These are phyloP conservation scores for Lathamus discolor DNA, from an alignment of 2,113 vertebrate genomes.

Conservation along the genomic window DNA sequence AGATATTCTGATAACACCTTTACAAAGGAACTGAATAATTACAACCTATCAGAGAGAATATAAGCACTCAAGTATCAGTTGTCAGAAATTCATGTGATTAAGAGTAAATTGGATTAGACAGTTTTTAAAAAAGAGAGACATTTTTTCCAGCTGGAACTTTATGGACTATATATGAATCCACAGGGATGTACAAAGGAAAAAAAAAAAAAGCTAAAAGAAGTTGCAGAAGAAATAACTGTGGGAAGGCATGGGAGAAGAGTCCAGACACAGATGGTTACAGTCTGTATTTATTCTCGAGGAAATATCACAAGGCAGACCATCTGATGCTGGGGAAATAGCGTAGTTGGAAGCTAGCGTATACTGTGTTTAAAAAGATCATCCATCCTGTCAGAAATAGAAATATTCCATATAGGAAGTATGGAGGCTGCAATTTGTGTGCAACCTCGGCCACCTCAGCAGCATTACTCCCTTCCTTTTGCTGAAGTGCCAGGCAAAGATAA, in stretches of 20 bases:
- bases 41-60: background rate
- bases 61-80: background rate
- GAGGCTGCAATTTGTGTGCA: background rate
- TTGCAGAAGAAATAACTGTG: background rate
- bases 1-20: background rate
- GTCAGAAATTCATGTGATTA: background rate
- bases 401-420: background rate
- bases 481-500: background rate
- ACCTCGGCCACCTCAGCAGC: background rate
- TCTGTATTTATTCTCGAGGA: constrained; percentile 4
- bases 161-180: background rate
- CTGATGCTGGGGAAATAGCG: constrained; percentile 4
- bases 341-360: background rate
- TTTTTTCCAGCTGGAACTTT: background rate
- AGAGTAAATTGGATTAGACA: background rate
- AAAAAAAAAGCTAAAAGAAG: background rate
- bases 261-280: constrained; percentile 30
- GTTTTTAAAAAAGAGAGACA: background rate
- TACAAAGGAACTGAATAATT: constrained; percentile 13
- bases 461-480: background rate
- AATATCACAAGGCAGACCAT: constrained; percentile 20
- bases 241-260: background rate
- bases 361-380: constrained; percentile 10
- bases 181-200: background rate
- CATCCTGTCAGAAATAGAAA: background rate